A percentile compares a stretch with the other conserved stretches of the same genome.
phyloP scores from a whole-genome alignment of 2,797 vertebrate genomes.

The Megalops cyprinoides region DNA sequence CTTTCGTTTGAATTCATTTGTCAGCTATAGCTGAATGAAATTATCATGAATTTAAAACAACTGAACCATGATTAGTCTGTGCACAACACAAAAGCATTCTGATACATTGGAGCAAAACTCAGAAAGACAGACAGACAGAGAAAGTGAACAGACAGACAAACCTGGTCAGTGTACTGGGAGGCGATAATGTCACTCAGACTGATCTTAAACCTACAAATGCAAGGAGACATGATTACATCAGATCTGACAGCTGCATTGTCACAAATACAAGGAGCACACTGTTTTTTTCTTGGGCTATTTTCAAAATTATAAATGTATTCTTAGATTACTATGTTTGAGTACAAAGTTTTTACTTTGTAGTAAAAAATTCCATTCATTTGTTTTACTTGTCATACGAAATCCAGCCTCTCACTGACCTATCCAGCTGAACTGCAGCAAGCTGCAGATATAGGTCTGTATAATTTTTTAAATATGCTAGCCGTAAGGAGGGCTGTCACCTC shows the following conservation, averaged over 20 bases:
- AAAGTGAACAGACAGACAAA: background rate
- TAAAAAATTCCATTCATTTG: too few relatives aligned
- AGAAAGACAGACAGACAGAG: background rate
- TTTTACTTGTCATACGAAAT: too few relatives aligned
- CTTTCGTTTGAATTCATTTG: too few relatives aligned
- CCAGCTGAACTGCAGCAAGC: background rate
- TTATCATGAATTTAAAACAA: too few relatives aligned
- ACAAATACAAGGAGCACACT: background rate
- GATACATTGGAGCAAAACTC: too few relatives aligned
- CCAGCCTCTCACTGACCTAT: background rate
- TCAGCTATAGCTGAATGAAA: too few relatives aligned
- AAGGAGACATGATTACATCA: conserved; percentile 21
- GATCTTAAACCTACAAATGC: conserved; percentile 79
- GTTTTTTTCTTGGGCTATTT: too few relatives aligned
- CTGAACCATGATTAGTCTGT: too few relatives aligned
- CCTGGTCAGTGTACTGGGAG: conserved; percentile 83
- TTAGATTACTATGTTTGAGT: background rate
- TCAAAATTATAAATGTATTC: too few relatives aligned
- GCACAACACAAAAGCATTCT: too few relatives aligned
- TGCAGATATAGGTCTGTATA: background rate
- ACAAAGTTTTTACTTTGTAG: too few relatives aligned
- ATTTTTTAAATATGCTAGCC: background rate
- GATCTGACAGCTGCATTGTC: background rate
- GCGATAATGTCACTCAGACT: conserved; percentile 79
- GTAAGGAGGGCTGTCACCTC: background rate